phyloP scores from a whole-genome alignment of 23 tunicate species.

The Corella eumyota region DNA sequence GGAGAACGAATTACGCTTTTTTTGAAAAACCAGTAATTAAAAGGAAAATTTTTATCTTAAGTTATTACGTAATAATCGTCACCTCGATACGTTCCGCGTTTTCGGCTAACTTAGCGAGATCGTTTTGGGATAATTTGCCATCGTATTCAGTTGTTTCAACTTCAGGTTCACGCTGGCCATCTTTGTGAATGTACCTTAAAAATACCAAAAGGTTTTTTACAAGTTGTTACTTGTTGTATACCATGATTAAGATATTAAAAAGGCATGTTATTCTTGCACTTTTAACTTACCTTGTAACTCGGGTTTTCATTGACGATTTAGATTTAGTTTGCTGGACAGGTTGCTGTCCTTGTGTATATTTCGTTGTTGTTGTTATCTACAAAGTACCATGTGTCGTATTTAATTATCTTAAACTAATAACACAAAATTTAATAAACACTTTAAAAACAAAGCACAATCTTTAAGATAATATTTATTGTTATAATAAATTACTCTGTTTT shows the following conservation, averaged over 20 bases:
- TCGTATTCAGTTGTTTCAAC: constrained; percentile 57
- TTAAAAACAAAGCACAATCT: too few relatives aligned
- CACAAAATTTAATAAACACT: too few relatives aligned
- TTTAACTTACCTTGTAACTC: constrained; percentile 37
- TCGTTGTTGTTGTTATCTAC: too few relatives aligned
- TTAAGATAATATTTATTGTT: too few relatives aligned
- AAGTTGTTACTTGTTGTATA: background rate
- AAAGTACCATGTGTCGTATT: too few relatives aligned
- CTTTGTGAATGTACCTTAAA: constrained; percentile 64
- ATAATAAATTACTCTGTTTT: too few relatives aligned
- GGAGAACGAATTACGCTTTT: too few relatives aligned
- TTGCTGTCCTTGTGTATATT: too few relatives aligned
- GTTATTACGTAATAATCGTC: too few relatives aligned
- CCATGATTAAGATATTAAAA: background rate
- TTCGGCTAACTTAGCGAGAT: constrained; percentile 35
- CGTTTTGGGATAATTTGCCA: constrained; percentile 65
- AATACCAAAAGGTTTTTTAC: background rate
- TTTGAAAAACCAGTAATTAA: too few relatives aligned
- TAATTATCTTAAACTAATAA: too few relatives aligned
- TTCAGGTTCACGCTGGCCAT: constrained; percentile 59
- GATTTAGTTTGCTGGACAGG: constrained; percentile 22
- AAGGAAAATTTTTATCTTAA: too few relatives aligned
- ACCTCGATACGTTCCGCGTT: constrained; percentile 62
- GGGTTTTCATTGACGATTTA: constrained; percentile 45
- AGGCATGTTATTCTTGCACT: background rate